A percentile compares a stretch with the other conserved stretches of the same genome.
These are phyloP conservation scores for Trichechus manatus DNA, from an alignment of 2,113 vertebrate genomes.

Conservation along the genomic window DNA sequence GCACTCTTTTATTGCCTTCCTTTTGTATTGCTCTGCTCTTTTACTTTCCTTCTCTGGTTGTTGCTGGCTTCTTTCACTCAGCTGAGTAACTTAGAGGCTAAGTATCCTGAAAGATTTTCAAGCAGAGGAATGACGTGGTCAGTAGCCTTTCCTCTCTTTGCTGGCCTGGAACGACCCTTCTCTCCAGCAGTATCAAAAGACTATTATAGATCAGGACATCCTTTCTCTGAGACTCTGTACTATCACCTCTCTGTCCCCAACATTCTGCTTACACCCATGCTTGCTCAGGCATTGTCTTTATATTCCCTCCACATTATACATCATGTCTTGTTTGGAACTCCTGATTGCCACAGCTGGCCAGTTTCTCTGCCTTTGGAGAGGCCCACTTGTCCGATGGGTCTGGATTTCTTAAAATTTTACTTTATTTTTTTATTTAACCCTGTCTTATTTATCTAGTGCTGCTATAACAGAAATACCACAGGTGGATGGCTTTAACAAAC, in stretches of 20 bases:
- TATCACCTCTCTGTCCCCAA: accelerated
- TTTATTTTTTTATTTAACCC: not conserved
- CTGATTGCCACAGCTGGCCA: not conserved
- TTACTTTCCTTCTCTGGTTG: not conserved
- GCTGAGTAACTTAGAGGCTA: not conserved
- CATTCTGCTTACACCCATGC: not conserved
- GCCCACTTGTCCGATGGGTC: not conserved
- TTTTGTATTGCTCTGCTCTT: not conserved
- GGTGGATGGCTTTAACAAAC: no score
- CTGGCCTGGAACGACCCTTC: not conserved
- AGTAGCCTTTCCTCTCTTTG: not conserved
- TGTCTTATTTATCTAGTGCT: not conserved
- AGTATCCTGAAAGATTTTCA: not conserved
- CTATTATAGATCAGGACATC: not conserved
- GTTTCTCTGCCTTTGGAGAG: not conserved
- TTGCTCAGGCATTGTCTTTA: not conserved
- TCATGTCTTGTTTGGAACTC: not conserved
- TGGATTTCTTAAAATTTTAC: not conserved
- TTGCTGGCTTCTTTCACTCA: not conserved
- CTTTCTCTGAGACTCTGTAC: not conserved
- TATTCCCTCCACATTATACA: not conserved
- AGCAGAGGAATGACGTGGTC: not conserved
- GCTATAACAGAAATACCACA: no score
- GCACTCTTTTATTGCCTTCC: not conserved
- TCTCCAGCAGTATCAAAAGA: not conserved